These are phyloP conservation scores for Sebastiscus tertius DNA, from an alignment of 2,797 vertebrate genomes.

Conservation along the genomic window DNA sequence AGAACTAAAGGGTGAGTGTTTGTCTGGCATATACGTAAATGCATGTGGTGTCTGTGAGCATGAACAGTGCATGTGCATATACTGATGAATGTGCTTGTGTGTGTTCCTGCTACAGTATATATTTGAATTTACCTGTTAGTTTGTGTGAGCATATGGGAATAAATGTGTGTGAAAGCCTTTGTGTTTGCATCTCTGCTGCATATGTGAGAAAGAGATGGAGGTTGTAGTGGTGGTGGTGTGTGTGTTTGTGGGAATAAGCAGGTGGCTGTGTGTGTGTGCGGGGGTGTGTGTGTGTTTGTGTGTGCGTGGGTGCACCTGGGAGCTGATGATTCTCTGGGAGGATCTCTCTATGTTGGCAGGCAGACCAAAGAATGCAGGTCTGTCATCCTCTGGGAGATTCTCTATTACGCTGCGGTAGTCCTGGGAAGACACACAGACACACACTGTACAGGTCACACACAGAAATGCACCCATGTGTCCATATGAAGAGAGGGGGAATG, in stretches of 20 bases:
- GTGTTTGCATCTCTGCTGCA: background rate
- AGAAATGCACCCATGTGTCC: slow-evolving; percentile 4
- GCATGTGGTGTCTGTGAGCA: background rate
- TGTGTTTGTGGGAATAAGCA: background rate
- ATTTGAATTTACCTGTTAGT: background rate
- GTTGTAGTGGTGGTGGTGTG: background rate
- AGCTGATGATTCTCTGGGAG: slow-evolving; percentile 93
- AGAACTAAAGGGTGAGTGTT: background rate
- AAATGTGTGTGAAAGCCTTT: background rate
- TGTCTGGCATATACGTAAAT: background rate
- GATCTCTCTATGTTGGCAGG: slow-evolving; percentile 96
- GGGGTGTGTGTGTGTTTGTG: background rate
- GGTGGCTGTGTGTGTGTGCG: background rate
- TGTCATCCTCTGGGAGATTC: slow-evolving; percentile 94
- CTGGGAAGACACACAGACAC: slow-evolving; percentile 76
- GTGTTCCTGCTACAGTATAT: background rate
- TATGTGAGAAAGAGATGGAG: background rate
- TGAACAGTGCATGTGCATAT: background rate
- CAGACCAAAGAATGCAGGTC: slow-evolving; percentile 93
- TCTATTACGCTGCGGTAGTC: slow-evolving; percentile 92
- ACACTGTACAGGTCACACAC: slow-evolving; percentile 30
- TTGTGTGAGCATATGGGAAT: background rate
- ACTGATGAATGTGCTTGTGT: background rate
- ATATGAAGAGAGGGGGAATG: background rate
- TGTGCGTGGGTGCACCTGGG: slow-evolving; percentile 82